Evolutionary conservation across 2,888 invertebrate genomes (phyloP).

Genomic region (Tinea trinotella): DNA sequence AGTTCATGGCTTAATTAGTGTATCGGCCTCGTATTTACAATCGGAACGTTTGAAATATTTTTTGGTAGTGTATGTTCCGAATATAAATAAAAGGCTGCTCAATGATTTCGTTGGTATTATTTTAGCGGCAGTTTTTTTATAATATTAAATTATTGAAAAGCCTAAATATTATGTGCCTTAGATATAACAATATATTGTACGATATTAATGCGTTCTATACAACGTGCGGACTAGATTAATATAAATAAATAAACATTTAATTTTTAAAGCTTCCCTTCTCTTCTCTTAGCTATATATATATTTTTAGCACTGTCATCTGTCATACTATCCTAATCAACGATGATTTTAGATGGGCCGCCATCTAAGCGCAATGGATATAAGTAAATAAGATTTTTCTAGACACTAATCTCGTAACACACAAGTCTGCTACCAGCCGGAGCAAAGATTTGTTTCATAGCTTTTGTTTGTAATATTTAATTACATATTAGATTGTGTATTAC

Average conservation of each 20-base stretch:
- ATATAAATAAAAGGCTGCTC: not conserved
- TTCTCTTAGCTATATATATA: not conserved
- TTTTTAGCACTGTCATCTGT: not conserved
- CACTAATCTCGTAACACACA: too few relatives aligned
- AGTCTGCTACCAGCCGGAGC: too few relatives aligned
- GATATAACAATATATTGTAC: slow-evolving; percentile 74
- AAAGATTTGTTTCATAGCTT: too few relatives aligned
- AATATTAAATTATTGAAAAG: slow-evolving; percentile 64
- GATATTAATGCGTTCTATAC: slow-evolving; percentile 72
- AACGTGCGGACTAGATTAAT: slow-evolving; percentile 66
- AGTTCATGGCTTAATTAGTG: not conserved
- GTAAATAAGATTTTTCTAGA: too few relatives aligned
- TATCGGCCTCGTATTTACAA: not conserved
- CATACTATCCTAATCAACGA: too few relatives aligned
- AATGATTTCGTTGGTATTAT: slow-evolving; percentile 24
- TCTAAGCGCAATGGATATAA: too few relatives aligned
- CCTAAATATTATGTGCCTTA: slow-evolving; percentile 75
- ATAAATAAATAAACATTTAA: slow-evolving; percentile 37
- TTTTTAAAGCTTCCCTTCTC: slow-evolving; percentile 45
- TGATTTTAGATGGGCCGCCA: too few relatives aligned
- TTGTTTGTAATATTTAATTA: too few relatives aligned
- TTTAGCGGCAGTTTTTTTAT: slow-evolving; percentile 63
- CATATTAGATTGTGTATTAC: too few relatives aligned
- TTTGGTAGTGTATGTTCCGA: not conserved
- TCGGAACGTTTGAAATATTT: not conserved